A percentile compares a stretch with the other conserved stretches of the same genome.
These are phyloP conservation scores for Vannuccia rotundouncinata DNA, from an alignment of 2,888 invertebrate genomes.

Conservation along the genomic window DNA sequence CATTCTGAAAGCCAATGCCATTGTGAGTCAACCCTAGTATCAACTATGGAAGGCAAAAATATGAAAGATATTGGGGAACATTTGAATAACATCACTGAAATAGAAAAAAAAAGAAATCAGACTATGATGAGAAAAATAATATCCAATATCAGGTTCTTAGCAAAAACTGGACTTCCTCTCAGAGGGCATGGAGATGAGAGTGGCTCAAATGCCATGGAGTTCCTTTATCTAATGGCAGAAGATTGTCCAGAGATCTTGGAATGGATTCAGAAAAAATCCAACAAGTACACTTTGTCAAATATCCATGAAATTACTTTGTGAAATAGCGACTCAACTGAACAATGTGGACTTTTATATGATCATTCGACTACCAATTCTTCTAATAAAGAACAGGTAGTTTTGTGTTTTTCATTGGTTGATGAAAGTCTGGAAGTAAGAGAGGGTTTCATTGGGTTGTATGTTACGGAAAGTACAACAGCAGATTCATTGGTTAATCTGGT, in stretches of 20 bases:
- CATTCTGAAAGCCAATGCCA: neutral
- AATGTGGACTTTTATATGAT: slow-evolving; percentile 13
- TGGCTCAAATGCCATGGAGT: neutral
- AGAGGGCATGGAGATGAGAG: slow-evolving; percentile 23
- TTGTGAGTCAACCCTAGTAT: slow-evolving; percentile 20
- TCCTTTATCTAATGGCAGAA: slow-evolving; percentile 20
- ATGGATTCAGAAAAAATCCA: slow-evolving; percentile 11
- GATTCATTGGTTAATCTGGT: neutral
- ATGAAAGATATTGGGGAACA: slow-evolving; percentile 9
- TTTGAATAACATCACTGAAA: neutral
- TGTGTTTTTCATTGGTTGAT: neutral
- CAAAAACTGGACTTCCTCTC: slow-evolving; percentile 12
- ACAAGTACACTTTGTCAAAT: neutral
- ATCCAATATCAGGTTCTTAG: neutral
- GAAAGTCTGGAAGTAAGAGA: neutral
- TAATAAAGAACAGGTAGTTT: neutral
- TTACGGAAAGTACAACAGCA: neutral
- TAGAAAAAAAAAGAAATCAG: neutral
- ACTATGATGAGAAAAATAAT: slow-evolving; percentile 19
- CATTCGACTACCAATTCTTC: neutral
- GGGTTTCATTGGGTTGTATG: neutral
- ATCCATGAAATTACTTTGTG: slow-evolving; percentile 14
- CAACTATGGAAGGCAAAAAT: neutral
- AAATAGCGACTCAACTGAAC: slow-evolving; percentile 3
- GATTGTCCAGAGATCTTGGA: slow-evolving; percentile 14